Evolutionary conservation across 2,888 invertebrate genomes (phyloP), one percentile per base, ranked within the genome.

Genomic region (Pyrochroa serraticornis): DNA sequence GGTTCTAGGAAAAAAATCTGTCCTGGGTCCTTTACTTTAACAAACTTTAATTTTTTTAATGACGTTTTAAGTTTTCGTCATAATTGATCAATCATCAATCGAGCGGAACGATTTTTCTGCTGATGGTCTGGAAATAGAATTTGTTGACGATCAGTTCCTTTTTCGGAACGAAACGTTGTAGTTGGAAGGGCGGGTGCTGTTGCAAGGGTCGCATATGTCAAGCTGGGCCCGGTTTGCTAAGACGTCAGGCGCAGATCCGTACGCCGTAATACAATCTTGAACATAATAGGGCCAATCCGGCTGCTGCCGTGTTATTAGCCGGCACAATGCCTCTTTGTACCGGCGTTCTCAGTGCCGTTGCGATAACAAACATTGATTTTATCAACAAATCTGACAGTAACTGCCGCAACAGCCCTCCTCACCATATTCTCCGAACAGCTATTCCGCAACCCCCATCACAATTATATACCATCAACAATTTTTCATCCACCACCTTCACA

Each of bases 231-330:
- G 70, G 66, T 71, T 72, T 66, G 71, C 71, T 69, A 76, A 77
- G 76, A 77, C 74, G 77, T 77, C 77, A 77, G 69, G 65, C 70
- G 73, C 77, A 77, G 77, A 76, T 75, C 71, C 67, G 69, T 69
- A 69, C 71, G 74, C 71, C 69, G 75, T 76, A 77, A 76, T 76
- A 77, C 74, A 78, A 78, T 78, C 77, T 77, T 72, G 68, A 70
- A 72, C 70, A 77, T 77, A 77, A 77, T 77, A 75, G 77, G 75
- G 72, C 75, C 76, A 76, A 77, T 77, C 75, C 74, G 66, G 63
- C 62, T 65, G 67, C 68, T 68, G 67, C 70, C 70, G 69, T 72
- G 73, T 75, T 73, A 75, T 77, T 75, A 75, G 71, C 65, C 71
- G 67, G 62, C 70, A 75, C 74, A 74, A 75, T 74, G 63, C 68